phyloP scores from a whole-genome alignment of 64 coral and sea anemone species.

The Dendronephthya gigantea region DNA sequence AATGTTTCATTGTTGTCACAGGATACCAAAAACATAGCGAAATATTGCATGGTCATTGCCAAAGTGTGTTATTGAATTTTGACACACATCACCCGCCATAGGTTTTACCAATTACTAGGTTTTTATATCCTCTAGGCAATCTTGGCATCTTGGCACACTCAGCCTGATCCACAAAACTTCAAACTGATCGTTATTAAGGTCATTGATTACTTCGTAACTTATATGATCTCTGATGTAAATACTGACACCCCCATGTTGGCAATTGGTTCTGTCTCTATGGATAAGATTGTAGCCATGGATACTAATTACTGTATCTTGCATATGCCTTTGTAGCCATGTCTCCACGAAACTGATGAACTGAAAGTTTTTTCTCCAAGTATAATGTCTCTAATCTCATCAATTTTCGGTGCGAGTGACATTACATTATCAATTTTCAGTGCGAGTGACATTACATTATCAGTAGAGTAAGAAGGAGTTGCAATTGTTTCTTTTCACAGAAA shows the following conservation, averaged over 20 bases:
- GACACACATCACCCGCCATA: too few relatives aligned
- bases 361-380: too few relatives aligned
- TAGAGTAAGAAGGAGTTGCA: not conserved
- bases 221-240: not conserved
- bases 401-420: not conserved
- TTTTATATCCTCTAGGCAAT: not conserved
- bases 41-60: too few relatives aligned
- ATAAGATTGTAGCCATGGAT: not conserved
- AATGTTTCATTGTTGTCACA: too few relatives aligned
- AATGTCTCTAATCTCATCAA: not conserved
- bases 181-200: not conserved
- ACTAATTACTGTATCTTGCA: not conserved
- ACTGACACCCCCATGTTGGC: not conserved
- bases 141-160: not conserved
- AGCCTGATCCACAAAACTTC: not conserved
- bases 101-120: not conserved
- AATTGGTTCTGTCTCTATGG: not conserved
- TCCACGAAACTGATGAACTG: too few relatives aligned
- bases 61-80: too few relatives aligned
- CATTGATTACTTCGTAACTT: too few relatives aligned
- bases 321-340: not conserved
- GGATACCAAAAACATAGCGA: too few relatives aligned
- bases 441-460: not conserved
- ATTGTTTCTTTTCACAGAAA: slow-evolving; percentile 10
- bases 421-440: too few relatives aligned